phyloP scores from a whole-genome alignment of 2,797 vertebrate genomes.

The Anabas testudineus region DNA sequence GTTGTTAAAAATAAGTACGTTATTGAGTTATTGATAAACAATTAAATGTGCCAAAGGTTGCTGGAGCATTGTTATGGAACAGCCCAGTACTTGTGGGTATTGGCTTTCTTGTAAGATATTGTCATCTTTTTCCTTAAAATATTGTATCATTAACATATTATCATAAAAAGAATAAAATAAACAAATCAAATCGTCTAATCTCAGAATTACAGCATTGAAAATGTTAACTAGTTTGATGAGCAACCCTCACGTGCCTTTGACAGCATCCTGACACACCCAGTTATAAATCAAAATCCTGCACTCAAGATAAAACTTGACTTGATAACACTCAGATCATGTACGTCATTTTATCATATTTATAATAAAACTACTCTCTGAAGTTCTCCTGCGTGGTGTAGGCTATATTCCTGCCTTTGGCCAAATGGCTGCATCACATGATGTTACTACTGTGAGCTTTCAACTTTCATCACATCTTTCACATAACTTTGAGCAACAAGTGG shows the following conservation, averaged over 20 bases:
- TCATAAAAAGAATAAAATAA: neutral
- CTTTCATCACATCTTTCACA: no score
- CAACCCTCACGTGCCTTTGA: neutral
- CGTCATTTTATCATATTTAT: neutral
- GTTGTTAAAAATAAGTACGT: no score
- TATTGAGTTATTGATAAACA: neutral
- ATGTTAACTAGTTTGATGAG: no score
- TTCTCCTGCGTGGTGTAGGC: neutral
- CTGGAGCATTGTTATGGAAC: no score
- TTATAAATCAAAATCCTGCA: neutral
- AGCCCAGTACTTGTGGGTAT: no score
- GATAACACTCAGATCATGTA: neutral
- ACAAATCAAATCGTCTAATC: no score
- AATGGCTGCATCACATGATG: slow-evolving; percentile 18
- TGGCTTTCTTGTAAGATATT: no score
- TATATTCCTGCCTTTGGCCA: neutral
- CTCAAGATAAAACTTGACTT: neutral
- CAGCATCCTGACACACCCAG: neutral
- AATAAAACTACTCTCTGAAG: neutral
- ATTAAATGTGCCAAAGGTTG: no score
- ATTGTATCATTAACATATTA: no score
- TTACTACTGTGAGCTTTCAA: neutral
- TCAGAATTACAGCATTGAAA: no score
- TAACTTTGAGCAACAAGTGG: neutral
- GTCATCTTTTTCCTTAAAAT: no score